phyloP scores from a whole-genome alignment of 1,140 invertebrate species.

The Tachypleus tridentatus region DNA sequence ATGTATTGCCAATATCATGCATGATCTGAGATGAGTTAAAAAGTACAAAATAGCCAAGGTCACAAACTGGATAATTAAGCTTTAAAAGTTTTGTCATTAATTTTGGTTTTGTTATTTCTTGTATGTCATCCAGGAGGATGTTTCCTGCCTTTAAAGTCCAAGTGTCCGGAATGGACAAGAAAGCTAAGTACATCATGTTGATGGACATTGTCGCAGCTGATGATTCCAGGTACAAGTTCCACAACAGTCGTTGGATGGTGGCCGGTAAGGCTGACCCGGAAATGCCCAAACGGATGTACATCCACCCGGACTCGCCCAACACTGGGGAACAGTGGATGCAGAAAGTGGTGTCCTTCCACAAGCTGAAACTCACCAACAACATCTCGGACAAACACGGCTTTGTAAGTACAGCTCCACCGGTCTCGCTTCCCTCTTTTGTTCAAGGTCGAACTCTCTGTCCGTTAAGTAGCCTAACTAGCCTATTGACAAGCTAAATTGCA shows the following conservation, averaged over 20 bases:
- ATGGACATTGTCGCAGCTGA: constrained; percentile 48
- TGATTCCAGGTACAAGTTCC: constrained; percentile 36
- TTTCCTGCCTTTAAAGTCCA: constrained; percentile 96
- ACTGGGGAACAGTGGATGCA: constrained; percentile 99
- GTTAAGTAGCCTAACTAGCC: no score
- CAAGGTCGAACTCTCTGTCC: no score
- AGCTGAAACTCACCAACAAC: constrained; percentile 97
- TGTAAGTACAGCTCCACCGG: constrained; percentile 63
- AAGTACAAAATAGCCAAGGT: no score
- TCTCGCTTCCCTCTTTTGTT: no score
- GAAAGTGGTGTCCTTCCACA: constrained; percentile 98
- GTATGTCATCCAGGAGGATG: constrained; percentile 73
- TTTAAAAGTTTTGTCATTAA: not conserved
- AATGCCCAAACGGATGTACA: constrained; percentile 99
- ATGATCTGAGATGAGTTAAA: no score
- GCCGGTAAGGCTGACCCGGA: constrained; percentile 86
- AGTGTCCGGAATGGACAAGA: constrained; percentile 86
- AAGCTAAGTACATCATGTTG: constrained; percentile 93
- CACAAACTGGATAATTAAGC: no score
- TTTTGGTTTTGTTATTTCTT: constrained; percentile 2
- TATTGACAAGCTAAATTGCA: no score
- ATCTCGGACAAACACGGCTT: constrained; percentile 99
- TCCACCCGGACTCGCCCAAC: constrained; percentile 93
- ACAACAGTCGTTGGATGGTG: constrained; percentile 51
- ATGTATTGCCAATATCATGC: no score